phyloP scores from a whole-genome alignment of 2,113 vertebrate genomes.

The Elaphurus davidianus region DNA sequence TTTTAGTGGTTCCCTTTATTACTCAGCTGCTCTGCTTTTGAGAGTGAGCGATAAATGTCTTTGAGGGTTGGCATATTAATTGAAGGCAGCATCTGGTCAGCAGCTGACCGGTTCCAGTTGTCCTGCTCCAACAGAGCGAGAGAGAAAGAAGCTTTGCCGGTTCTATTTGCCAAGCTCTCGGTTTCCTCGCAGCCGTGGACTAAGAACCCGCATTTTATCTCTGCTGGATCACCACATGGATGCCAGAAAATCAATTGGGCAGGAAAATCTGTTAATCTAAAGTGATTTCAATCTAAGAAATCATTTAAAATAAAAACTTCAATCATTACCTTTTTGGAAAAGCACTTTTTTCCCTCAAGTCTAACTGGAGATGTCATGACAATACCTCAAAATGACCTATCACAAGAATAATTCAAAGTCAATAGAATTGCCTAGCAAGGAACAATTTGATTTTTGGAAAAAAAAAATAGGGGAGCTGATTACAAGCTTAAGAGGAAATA shows the following conservation, averaged over 20 bases:
- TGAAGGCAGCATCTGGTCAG: conserved; percentile 89
- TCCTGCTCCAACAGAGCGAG: conserved; percentile 77
- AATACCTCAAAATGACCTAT: conserved; percentile 48
- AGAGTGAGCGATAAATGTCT: conserved; percentile 83
- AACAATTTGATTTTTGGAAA: conserved; percentile 18
- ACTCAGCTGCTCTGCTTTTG: conserved; percentile 83
- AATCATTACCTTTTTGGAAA: conserved; percentile 67
- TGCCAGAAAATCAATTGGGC: conserved; percentile 78
- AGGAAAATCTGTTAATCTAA: conserved; percentile 81
- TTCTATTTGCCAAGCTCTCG: conserved; percentile 71
- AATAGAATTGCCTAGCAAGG: conserved; percentile 39
- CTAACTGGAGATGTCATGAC: neutral
- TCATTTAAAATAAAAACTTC: conserved; percentile 77
- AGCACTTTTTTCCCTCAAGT: conserved; percentile 8
- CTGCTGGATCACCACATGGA: conserved; percentile 66
- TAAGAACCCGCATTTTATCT: conserved; percentile 73
- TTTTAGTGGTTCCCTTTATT: conserved; percentile 83
- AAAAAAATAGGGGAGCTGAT: neutral
- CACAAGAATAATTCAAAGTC: conserved; percentile 68
- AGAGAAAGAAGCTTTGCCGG: conserved; percentile 72
- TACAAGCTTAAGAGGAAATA: conserved; percentile 38
- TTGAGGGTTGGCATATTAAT: conserved; percentile 86
- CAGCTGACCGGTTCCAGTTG: conserved; percentile 83
- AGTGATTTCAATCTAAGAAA: conserved; percentile 78
- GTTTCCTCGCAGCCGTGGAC: conserved; percentile 37